Evolutionary conservation across 2,113 vertebrate species (phyloP), one percentile per base, ranked within the genome.

Genomic region (Odocoileus virginianus): DNA sequence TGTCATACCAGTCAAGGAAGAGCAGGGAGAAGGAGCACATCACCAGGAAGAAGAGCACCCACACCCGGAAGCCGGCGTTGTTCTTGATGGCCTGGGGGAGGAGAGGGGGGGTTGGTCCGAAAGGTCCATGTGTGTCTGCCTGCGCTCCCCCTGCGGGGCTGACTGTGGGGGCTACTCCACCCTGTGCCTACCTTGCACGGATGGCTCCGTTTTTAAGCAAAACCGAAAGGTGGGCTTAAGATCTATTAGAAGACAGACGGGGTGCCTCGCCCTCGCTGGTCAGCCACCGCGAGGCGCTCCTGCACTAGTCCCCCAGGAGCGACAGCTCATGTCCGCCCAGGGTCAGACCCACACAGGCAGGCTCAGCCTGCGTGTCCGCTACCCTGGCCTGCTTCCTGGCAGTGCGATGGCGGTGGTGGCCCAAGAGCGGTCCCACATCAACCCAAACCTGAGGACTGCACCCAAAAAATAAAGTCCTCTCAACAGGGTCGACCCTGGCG

Each of bases 11-110:
- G 98, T 99, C 99, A 96, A 99, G 98, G 98, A 99, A 99, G 87
- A 99, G 99, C 95, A 99, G 98, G 54, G 99, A 99, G 98, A 99
- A 99, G 4, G 99, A 99, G 94, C 99, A 99, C 99, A 99, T 99
- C 91, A 99, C 99, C 43, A 99, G 99, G 99, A 99, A 99, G 99
- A 99, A 99, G 0, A 99, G 99, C 98, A 99, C 99, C 99, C 99
- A 99, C 6, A 99, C 99, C 5, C 99, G 99, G 98, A 99, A 99
- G 96, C 99, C 99, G 1, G 99, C 99, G 1, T 99, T 99, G 98
- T 99, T 99, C 98, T 99, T 99, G 93, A 99, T 99, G 27, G 99
- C 99, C 99, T 99, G 97, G 60, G 43, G 33, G 28, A 71, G 8
- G 11, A 28, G 28, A 87, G 67, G 25, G 28, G n/a, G 36, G 5